Percentiles rank a stretch among this genome's conserved stretches.
Conservation (phyloP, 2,113 vertebrate species). For the Tragelaphus strepsiceros region DNA sequence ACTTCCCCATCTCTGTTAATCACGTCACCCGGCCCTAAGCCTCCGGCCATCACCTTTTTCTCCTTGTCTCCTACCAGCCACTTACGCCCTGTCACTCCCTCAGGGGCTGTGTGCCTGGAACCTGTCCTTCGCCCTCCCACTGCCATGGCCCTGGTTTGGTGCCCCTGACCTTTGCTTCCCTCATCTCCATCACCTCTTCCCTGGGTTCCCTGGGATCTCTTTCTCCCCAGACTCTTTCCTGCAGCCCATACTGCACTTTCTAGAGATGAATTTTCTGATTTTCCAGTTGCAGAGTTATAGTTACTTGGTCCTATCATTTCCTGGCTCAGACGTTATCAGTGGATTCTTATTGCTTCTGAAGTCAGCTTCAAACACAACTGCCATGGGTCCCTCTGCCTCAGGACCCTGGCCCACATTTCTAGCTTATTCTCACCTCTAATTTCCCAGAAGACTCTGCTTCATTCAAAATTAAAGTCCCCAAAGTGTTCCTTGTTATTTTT, state of each 20-base stretch:
- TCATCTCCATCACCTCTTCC: background rate
- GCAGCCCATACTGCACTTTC: background rate
- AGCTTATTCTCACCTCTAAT: background rate
- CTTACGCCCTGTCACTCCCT: background rate
- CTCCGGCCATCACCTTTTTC: background rate
- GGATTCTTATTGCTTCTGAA: background rate
- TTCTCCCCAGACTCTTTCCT: background rate
- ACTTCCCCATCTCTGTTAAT: background rate
- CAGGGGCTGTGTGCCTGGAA: background rate
- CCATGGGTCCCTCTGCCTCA: background rate
- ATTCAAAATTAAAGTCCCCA: background rate
- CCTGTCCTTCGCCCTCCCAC: background rate
- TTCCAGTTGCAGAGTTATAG: background rate
- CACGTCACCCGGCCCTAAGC: background rate
- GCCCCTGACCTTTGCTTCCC: background rate
- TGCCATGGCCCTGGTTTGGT: accelerated
- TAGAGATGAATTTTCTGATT: background rate
- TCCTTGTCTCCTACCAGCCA: background rate
- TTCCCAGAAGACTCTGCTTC: background rate
- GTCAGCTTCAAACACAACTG: background rate
- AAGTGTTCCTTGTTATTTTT: background rate
- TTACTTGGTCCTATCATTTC: background rate
- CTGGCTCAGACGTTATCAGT: background rate
- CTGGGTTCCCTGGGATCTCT: background rate
- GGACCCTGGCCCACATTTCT: background rate